Base-by-base conservation (phyloP, 2,797 vertebrate species). In the Champsocephalus esox region DNA sequence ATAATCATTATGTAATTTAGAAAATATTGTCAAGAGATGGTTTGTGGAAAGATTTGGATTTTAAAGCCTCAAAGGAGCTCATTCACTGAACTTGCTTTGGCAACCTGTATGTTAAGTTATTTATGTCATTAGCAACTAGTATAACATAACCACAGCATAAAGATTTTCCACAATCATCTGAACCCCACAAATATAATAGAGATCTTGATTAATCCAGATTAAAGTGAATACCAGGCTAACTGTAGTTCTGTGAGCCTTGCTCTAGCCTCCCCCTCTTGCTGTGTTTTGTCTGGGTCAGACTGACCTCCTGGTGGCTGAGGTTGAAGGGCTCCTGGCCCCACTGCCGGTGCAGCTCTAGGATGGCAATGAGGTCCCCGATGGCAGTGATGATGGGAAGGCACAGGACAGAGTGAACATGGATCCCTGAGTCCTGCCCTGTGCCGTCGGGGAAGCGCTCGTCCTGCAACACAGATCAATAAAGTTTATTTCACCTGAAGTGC, bases 351-450 rank as follows among this genome's bases (percentile, higher is more conserved):
- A 99, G 95, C 95, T 99, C 98, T 85, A 99, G 93, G 84, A 99
- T 97, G 51, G 97, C 98, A 51, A 99, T 96, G 91, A 99, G 94
- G 88, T 99, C 98, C 44, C 97, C 97, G 69, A 98, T 97, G 55
- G 97, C 97, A 65, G 98, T 99, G 92, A 99, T 95, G 80, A 99
- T 98, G 51, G 98, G 98, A 87, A 99, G 93, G 93, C 98, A 99
- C 87, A 99, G 96, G 87, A 98, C 98, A 90, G 98, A 99, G 93
- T 98, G 96, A 94, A 98, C 96, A 56, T 94, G 95, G 77, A 96
- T 97, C 90, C 97, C 97, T 89, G 97, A 98, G 91, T 98, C 96
- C 93, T 98, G 95, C 72, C 97, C 98, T 83, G 97, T 99, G 90
- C 98, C 98, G 88, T 96, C 95, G 66, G 98, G 98, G 91, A 99